These are phyloP conservation scores for Chironomus tepperi DNA, from an alignment of 1,140 invertebrate species.

Conservation along the genomic window DNA sequence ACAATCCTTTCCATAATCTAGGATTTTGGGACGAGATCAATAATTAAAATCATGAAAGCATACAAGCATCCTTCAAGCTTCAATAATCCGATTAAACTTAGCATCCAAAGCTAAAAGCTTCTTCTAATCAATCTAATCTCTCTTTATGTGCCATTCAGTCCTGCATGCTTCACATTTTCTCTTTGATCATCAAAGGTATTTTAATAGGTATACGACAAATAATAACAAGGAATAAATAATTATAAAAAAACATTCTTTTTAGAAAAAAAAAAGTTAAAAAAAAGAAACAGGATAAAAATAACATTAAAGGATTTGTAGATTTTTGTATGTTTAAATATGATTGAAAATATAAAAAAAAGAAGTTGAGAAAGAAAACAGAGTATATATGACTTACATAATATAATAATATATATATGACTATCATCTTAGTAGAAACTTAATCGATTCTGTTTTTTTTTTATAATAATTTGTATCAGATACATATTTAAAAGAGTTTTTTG, in stretches of 20 bases:
- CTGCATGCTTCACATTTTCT: too few species aligned
- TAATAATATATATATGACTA: slow-evolving; percentile 4
- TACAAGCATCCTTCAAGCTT: too few species aligned
- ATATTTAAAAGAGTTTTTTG: background rate
- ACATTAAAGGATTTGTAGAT: background rate
- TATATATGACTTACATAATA: slow-evolving; percentile 9
- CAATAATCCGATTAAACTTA: too few species aligned
- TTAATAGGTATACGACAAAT: background rate
- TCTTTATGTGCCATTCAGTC: too few species aligned
- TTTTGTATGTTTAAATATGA: background rate
- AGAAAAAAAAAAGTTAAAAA: background rate
- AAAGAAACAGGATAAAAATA: background rate
- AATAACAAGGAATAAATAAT: background rate
- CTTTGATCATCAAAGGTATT: too few species aligned
- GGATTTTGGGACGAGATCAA: too few species aligned
- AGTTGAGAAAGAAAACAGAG: background rate
- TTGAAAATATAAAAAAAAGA: background rate
- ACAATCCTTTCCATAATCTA: too few species aligned
- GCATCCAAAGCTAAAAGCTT: too few species aligned
- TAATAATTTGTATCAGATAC: slow-evolving; percentile 15
- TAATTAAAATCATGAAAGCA: too few species aligned
- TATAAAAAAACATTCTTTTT: background rate
- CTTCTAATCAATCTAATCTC: too few species aligned
- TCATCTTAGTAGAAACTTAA: slow-evolving; percentile 22
- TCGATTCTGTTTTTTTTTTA: slow-evolving; percentile 11